These are phyloP conservation scores for Epizoanthus illoricatus DNA, from an alignment of 92 coral and sea anemone genomes.

Conservation along the genomic window DNA sequence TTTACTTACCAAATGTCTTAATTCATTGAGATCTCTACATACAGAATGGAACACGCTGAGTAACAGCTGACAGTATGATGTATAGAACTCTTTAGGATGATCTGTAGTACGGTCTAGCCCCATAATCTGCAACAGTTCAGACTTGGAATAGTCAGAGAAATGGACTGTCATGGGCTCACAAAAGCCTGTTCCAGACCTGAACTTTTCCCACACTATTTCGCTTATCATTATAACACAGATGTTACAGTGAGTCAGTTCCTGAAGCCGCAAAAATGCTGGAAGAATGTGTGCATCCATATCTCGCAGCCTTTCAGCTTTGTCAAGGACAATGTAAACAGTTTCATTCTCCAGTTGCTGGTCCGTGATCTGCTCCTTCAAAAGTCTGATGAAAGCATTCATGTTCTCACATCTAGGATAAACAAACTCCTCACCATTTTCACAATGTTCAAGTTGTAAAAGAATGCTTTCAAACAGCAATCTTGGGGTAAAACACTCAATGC, in stretches of 20 bases:
- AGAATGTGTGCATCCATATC: slow-evolving; percentile 82
- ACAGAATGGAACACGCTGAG: slow-evolving; percentile 89
- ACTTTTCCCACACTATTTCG: slow-evolving; percentile 91
- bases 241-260: slow-evolving; percentile 79
- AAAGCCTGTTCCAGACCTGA: slow-evolving; percentile 91
- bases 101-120: slow-evolving; percentile 69
- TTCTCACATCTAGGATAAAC: slow-evolving; percentile 75
- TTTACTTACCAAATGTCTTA: slow-evolving; percentile 83
- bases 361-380: slow-evolving; percentile 50
- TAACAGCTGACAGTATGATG: slow-evolving; percentile 85
- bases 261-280: slow-evolving; percentile 82
- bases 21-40: slow-evolving; percentile 89
- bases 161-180: slow-evolving; percentile 70
- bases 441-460: slow-evolving; percentile 62
- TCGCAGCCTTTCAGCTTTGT: slow-evolving; percentile 90
- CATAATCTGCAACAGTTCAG: slow-evolving; percentile 83
- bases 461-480: slow-evolving; percentile 81
- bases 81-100: slow-evolving; percentile 74
- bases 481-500: slow-evolving; percentile 84
- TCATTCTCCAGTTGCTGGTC: slow-evolving; percentile 51
- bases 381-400: slow-evolving; percentile 88
- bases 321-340: slow-evolving; percentile 82
- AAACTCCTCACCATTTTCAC: slow-evolving; percentile 37
- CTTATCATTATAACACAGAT: slow-evolving; percentile 85
- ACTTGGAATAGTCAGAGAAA: slow-evolving; percentile 85